These are phyloP conservation scores for Pterostichus madidus DNA, from an alignment of 2,888 invertebrate genomes.

Conservation along the genomic window DNA sequence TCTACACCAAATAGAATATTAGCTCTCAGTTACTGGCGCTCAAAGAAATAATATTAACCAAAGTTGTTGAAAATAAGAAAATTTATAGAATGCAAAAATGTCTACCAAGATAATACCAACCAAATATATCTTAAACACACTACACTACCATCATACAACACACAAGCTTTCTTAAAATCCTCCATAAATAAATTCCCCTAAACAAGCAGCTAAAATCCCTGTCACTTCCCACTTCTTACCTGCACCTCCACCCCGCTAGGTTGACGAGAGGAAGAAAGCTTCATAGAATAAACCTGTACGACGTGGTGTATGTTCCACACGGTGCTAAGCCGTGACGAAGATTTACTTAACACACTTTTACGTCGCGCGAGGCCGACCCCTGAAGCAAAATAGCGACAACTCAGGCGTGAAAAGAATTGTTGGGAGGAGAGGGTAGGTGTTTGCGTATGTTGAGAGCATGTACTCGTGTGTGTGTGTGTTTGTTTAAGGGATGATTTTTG, in stretches of 20 bases:
- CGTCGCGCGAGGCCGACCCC: not conserved
- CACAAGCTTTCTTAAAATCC: slow-evolving; percentile 43
- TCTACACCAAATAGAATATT: too few relatives aligned
- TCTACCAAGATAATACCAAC: slow-evolving; percentile 21
- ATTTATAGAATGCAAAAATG: slow-evolving; percentile 22
- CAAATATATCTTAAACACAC: slow-evolving; percentile 20
- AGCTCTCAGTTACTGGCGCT: too few relatives aligned
- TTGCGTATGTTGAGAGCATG: slow-evolving; percentile 9
- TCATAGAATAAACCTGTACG: slow-evolving; percentile 25
- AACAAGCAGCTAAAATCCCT: slow-evolving; percentile 53
- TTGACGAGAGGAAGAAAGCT: slow-evolving; percentile 27
- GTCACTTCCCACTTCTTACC: slow-evolving; percentile 49
- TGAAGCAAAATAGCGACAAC: not conserved
- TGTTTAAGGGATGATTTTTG: too few relatives aligned
- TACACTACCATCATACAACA: slow-evolving; percentile 36
- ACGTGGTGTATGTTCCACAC: slow-evolving; percentile 17
- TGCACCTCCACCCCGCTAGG: not conserved
- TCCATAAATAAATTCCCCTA: slow-evolving; percentile 51
- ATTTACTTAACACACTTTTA: slow-evolving; percentile 49
- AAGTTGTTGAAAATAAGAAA: too few relatives aligned
- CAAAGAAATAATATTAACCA: too few relatives aligned
- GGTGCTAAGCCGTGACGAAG: slow-evolving; percentile 41
- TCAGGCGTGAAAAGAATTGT: not conserved
- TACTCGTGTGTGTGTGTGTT: not conserved
- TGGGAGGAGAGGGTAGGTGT: not conserved